Base-by-base conservation (phyloP, 2,797 vertebrate species). In the Bradypodion pumilum region DNA sequence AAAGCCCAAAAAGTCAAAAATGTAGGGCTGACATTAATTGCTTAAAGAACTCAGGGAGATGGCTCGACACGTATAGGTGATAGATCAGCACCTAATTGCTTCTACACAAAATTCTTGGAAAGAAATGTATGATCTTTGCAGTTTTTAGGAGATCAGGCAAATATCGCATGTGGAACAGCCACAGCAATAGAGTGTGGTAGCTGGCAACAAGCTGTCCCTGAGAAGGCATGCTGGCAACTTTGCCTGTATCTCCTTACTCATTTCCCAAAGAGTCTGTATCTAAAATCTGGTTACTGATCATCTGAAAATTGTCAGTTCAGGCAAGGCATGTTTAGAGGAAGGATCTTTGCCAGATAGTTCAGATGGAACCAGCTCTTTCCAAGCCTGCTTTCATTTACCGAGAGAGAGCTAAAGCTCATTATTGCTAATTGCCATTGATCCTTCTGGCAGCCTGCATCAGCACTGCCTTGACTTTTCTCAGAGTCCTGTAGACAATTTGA, bases 311-410 rank as follows among this genome's bases (percentile, higher is more conserved):
- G 62, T 86, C 86, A 62, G 42, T 85, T 74, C 7, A 80, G 81
- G 73, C 66, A 68, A 80, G 29, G 86, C 42, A 62, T 72, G 82
- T 9, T 62, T 77, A 65, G 52, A 23, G 35, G 75, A 65, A 84
- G 80, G 27, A 2, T 74, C 15, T 77, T 78, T 81, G 52, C 56
- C 59, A 84, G 74, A 10, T 37, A 62, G 70, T 83, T 75, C 81
- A 75, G 84, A 85, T 75, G 81, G 62, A 27, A 81, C 65, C 42
- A 81, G 29, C 78, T 87, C 59, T 40, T 1, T 62, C n/a, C 3
- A 69, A 68, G 68, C 85, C 76, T 60, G 1, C 75, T 90, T 89
- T 89, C 56, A 83, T 78, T 82, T 15, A 52, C 74, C 87, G 74
- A 86, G 65, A 87, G 74, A 86, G 65, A 86, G 83, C 2, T 40